Evolutionary conservation across 1,140 invertebrate genomes (phyloP).

Genomic region (Bombus huntii): DNA sequence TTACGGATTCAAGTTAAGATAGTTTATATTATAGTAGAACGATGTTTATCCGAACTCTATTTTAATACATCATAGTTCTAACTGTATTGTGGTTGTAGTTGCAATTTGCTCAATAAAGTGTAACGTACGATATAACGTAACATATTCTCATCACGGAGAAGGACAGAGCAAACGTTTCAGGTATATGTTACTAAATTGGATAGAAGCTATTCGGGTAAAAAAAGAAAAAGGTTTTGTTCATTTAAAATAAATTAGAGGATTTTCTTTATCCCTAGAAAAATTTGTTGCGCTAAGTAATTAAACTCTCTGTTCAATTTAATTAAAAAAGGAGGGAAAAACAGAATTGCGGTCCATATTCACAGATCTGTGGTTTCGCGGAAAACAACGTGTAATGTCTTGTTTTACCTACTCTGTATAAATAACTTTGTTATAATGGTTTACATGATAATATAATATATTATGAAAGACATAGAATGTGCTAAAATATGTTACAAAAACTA

Average conservation of each 20-base stretch:
- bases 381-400: background rate
- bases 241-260: slow-evolving; percentile 1
- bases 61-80: too few species aligned
- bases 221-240: background rate
- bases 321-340: background rate
- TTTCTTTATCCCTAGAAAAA: background rate
- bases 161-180: background rate
- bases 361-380: background rate
- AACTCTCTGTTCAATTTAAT: background rate
- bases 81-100: too few species aligned
- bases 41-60: background rate
- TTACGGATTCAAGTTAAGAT: background rate
- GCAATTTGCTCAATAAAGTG: too few species aligned
- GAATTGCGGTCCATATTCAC: too few species aligned
- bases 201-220: background rate
- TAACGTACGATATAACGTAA: background rate
- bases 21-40: background rate
- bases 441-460: too few species aligned
- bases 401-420: background rate
- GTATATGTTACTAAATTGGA: background rate
- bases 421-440: background rate
- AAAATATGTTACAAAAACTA: too few species aligned
- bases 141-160: background rate
- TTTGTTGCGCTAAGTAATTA: slow-evolving; percentile 2
- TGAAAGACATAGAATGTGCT: too few species aligned